Percentiles rank a stretch among this genome's conserved stretches.
phyloP scores from a whole-genome alignment of 1,140 invertebrate genomes.

The Ostrea denselamellosa region DNA sequence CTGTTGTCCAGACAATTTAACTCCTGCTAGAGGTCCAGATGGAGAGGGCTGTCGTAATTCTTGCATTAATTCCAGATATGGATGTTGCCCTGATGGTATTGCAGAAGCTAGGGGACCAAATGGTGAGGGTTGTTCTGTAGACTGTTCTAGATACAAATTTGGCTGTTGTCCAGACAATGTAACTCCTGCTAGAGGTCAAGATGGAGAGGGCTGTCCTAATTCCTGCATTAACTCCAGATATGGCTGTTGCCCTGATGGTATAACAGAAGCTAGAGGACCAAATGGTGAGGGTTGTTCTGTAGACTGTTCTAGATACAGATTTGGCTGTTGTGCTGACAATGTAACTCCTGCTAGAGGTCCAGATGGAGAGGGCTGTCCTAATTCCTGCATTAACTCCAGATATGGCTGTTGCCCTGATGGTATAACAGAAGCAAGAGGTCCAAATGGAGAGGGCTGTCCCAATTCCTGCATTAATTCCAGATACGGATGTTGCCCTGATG shows the following conservation, averaged over 20 bases:
- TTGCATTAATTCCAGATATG: too few species aligned
- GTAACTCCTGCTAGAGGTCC: conserved; percentile 40
- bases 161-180: conserved; percentile 48
- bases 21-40: conserved; percentile 67
- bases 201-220: conserved; percentile 53
- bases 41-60: conserved; percentile 55
- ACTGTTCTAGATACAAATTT: conserved; percentile 44
- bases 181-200: conserved; percentile 69
- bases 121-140: conserved; percentile 51
- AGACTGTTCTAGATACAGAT: conserved; percentile 44
- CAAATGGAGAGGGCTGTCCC: conserved; percentile 54
- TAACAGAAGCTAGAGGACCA: conserved; percentile 51
- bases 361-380: conserved; percentile 40
- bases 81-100: conserved; percentile 47
- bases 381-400: background rate
- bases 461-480: conserved; percentile 29
- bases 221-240: conserved; percentile 63
- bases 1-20: conserved; percentile 53
- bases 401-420: conserved; percentile 48
- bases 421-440: conserved; percentile 68
- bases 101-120: conserved; percentile 69
- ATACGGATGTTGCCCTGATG: conserved; percentile 58
- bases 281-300: conserved; percentile 44
- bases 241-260: conserved; percentile 50
- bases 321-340: conserved; percentile 56